Evolutionary conservation across 1,140 invertebrate genomes (phyloP).

Genomic region (Penaeus vannamei): DNA sequence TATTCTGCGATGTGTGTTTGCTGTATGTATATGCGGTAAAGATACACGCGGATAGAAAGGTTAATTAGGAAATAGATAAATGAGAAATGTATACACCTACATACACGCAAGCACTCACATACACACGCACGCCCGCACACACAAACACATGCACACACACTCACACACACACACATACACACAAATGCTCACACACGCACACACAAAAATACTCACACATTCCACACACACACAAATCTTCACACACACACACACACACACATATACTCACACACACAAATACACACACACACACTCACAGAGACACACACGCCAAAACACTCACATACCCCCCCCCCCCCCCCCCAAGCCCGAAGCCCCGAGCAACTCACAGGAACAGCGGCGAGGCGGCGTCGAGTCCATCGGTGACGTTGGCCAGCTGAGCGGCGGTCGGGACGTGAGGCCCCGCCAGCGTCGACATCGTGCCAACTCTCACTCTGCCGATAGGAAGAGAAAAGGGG

Average conservation of each 20-base stretch:
- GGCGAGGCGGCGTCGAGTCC: neutral
- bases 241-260: too few relatives aligned
- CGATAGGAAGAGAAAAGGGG: too few relatives aligned
- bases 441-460: neutral
- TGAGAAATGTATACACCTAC: neutral
- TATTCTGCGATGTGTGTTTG: too few relatives aligned
- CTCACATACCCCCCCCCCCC: too few relatives aligned
- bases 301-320: neutral
- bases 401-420: neutral
- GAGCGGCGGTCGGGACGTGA: neutral
- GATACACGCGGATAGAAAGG: too few relatives aligned
- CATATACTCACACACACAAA: too few relatives aligned
- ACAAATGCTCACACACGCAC: neutral
- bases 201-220: neutral
- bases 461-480: neutral
- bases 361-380: too few relatives aligned
- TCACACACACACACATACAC: neutral
- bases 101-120: neutral
- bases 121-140: neutral
- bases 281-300: neutral
- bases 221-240: too few relatives aligned
- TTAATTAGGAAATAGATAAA: neutral
- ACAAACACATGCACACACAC: too few relatives aligned
- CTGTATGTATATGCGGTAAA: too few relatives aligned
- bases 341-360: too few relatives aligned